These are phyloP conservation scores for Theristicus caerulescens DNA, from an alignment of 2,113 vertebrate genomes.

Conservation along the genomic window DNA sequence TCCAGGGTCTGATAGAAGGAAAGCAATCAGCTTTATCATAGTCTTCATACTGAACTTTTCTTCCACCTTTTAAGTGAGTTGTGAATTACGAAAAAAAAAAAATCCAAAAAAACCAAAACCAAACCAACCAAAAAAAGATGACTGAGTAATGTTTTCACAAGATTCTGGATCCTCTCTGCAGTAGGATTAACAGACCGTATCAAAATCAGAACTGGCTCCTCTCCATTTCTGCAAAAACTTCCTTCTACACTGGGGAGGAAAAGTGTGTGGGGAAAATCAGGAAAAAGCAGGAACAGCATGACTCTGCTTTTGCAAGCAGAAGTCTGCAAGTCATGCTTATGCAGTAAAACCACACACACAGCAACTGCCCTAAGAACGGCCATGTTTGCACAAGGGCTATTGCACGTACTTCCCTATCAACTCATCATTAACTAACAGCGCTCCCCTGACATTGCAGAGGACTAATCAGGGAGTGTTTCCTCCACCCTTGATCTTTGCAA, in stretches of 20 bases:
- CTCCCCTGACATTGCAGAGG: background rate
- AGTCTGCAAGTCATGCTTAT: constrained; percentile 11
- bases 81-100: background rate
- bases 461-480: background rate
- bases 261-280: fast-evolving
- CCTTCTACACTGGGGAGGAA: background rate
- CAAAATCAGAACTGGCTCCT: background rate
- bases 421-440: background rate
- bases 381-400: background rate
- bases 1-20: background rate
- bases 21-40: background rate
- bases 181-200: background rate
- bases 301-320: background rate
- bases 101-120: background rate
- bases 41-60: background rate
- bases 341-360: background rate
- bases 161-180: background rate
- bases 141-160: background rate
- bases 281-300: background rate
- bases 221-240: background rate
- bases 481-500: background rate
- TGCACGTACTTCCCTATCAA: background rate
- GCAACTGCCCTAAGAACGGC: background rate
- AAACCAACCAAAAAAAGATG: background rate
- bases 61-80: background rate